A percentile compares a stretch with the other conserved stretches of the same genome.
Evolutionary conservation across 1,140 invertebrate genomes (phyloP).

Genomic region (Anastrepha ludens): DNA sequence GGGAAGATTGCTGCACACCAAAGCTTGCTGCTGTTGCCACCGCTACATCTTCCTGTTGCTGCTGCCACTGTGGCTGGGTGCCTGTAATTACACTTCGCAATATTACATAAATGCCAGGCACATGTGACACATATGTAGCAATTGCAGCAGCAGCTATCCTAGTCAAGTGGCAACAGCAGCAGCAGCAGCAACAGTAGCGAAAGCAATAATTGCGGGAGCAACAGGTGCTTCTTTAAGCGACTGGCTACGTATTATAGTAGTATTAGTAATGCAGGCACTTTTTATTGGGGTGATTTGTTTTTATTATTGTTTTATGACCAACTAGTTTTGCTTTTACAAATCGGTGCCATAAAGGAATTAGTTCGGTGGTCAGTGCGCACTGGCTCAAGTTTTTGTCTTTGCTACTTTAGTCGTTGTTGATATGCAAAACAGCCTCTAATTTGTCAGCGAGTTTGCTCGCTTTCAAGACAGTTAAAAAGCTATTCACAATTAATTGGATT

Average conservation of each 20-base stretch:
- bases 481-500: too few species aligned
- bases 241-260: not conserved
- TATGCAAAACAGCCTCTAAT: too few species aligned
- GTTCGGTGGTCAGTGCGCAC: not conserved
- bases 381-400: too few species aligned
- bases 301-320: not conserved
- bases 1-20: not conserved
- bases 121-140: conserved; percentile 23
- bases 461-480: too few species aligned
- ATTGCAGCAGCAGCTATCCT: not conserved
- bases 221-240: conserved; percentile 12
- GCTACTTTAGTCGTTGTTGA: too few species aligned
- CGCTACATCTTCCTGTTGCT: not conserved
- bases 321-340: not conserved
- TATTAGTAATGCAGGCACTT: not conserved
- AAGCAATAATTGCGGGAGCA: conserved; percentile 28
- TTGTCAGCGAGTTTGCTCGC: too few species aligned
- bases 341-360: conserved; percentile 7
- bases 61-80: not conserved
- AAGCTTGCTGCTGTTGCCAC: not conserved
- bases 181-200: not conserved
- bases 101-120: conserved; percentile 51
- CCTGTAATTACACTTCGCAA: not conserved
- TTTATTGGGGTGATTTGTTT: not conserved
- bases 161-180: not conserved